Percentiles rank a stretch among this genome's conserved stretches.
These are phyloP conservation scores for Gibbula magus DNA, from an alignment of 2,888 invertebrate genomes.

Conservation along the genomic window DNA sequence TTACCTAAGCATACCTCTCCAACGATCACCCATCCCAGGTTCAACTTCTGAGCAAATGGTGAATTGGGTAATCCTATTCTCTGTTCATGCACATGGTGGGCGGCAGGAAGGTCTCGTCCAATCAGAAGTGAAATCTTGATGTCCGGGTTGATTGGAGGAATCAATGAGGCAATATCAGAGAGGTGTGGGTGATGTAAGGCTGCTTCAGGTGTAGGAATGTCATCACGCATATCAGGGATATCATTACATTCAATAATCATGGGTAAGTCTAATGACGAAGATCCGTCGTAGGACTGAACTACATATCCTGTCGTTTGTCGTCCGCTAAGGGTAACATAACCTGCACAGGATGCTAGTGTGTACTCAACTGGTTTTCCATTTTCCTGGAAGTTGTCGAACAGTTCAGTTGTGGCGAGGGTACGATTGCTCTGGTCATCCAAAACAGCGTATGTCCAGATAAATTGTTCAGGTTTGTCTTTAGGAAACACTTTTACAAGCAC, in stretches of 20 bases:
- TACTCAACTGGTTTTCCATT: slow-evolving; percentile 12
- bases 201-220: slow-evolving; percentile 40
- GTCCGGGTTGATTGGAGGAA: slow-evolving; percentile 27
- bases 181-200: slow-evolving; percentile 32
- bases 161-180: slow-evolving; percentile 22
- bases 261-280: slow-evolving; percentile 21
- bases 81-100: slow-evolving; percentile 43
- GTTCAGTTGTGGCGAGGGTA: slow-evolving; percentile 29
- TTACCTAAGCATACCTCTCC: slow-evolving; percentile 42
- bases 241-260: slow-evolving; percentile 36
- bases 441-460: slow-evolving; percentile 27
- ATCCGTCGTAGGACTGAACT: slow-evolving; percentile 30
- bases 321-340: slow-evolving; percentile 28
- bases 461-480: slow-evolving; percentile 17
- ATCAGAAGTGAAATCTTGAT: slow-evolving; percentile 30
- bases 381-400: slow-evolving; percentile 31
- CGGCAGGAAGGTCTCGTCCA: slow-evolving; percentile 41
- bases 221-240: slow-evolving; percentile 30
- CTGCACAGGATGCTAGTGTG: slow-evolving; percentile 36
- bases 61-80: slow-evolving; percentile 27
- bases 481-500: slow-evolving; percentile 25
- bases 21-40: slow-evolving; percentile 38
- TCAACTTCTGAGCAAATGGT: slow-evolving; percentile 35
- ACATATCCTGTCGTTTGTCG: slow-evolving; percentile 25
- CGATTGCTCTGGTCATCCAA: slow-evolving; percentile 39